A percentile compares a stretch with the other conserved stretches of the same genome.
Conservation (phyloP, 2,888 invertebrate genomes). For the Xestoiulus laeticollis region DNA sequence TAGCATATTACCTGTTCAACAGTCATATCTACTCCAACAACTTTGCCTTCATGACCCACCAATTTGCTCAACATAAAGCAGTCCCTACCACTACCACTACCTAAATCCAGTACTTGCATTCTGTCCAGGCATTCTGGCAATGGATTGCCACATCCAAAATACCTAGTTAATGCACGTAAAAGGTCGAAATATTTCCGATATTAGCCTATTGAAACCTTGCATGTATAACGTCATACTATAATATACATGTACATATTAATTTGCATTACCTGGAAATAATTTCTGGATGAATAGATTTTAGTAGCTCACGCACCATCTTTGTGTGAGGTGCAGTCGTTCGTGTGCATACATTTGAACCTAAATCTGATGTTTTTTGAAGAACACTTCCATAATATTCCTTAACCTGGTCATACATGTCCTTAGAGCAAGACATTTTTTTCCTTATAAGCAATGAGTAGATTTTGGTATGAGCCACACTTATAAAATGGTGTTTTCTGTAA, state of each 20-base stretch:
- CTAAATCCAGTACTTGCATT: background rate
- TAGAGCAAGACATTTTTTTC: too few relatives aligned
- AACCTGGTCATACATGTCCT: background rate
- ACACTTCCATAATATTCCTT: constrained; percentile 24
- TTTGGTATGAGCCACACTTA: too few relatives aligned
- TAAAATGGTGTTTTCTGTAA: too few relatives aligned
- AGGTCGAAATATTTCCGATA: background rate
- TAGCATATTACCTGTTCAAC: background rate
- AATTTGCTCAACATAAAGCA: constrained; percentile 38
- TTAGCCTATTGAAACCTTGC: background rate
- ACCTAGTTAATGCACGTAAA: background rate
- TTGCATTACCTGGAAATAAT: background rate
- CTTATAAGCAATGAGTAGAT: too few relatives aligned
- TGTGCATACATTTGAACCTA: constrained; percentile 31
- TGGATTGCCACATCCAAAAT: constrained; percentile 34
- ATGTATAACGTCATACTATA: too few relatives aligned
- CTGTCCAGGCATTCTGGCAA: background rate
- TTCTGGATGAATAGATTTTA: constrained; percentile 31
- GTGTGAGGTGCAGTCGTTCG: background rate
- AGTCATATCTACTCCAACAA: constrained; percentile 31
- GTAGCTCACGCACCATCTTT: background rate
- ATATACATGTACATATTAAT: too few relatives aligned
- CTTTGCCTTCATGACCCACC: background rate
- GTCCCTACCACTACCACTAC: constrained; percentile 35
- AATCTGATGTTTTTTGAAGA: background rate